These are phyloP conservation scores for Echinops telfairi DNA, from an alignment of 2,113 vertebrate species.

Conservation along the genomic window DNA sequence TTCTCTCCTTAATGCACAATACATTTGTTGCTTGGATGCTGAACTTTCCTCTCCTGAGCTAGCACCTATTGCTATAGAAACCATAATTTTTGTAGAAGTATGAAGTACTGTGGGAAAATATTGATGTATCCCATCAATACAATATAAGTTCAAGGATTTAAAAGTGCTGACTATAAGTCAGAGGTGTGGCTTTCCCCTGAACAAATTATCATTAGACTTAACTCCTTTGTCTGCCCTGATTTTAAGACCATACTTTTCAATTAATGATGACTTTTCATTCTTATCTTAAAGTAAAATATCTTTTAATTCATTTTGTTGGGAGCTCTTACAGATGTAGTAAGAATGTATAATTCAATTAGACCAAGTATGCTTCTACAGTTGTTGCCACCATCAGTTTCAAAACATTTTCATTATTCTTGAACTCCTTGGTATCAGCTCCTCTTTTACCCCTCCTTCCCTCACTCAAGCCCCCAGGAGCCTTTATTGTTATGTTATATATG, in stretches of 20 bases:
- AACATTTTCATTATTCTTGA: no score
- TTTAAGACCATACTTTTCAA: not conserved
- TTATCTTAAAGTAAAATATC: not conserved
- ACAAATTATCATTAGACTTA: not conserved
- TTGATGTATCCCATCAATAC: not conserved
- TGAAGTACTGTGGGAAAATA: not conserved
- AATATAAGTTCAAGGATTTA: not conserved
- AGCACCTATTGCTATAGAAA: slow-evolving; percentile 26
- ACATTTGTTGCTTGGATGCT: not conserved
- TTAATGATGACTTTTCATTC: not conserved
- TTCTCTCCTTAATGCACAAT: not conserved
- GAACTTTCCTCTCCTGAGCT: not conserved
- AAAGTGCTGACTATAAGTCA: not conserved
- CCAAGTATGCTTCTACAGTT: no score
- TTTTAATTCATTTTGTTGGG: no score
- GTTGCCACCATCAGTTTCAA: no score
- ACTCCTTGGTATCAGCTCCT: no score
- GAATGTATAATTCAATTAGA: no score
- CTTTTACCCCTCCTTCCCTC: no score
- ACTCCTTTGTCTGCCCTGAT: not conserved
- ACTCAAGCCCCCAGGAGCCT: no score
- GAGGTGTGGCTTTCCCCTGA: not conserved
- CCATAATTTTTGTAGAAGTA: slow-evolving; percentile 30
- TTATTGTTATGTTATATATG: no score
- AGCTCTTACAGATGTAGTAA: no score